Percentiles rank a stretch among this genome's conserved stretches.
These are phyloP conservation scores for Apamea sordens DNA, from an alignment of 2,888 invertebrate species.

Conservation along the genomic window DNA sequence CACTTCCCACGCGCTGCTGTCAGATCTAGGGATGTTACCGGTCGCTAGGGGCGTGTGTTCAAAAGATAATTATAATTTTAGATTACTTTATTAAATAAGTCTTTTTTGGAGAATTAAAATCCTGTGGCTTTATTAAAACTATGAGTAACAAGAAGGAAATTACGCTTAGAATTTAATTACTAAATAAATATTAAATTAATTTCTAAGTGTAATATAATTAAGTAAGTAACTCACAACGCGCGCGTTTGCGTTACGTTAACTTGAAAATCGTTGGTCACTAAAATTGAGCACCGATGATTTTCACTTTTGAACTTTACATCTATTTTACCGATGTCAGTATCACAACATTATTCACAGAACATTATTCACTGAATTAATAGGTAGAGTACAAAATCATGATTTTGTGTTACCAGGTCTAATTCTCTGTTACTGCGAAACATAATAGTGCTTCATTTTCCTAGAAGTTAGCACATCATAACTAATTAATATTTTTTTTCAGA, in stretches of 20 bases:
- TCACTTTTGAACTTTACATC: background rate
- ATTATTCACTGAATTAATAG: background rate
- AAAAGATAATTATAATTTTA: constrained; percentile 30
- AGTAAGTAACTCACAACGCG: background rate
- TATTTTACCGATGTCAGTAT: background rate
- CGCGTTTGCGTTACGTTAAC: background rate
- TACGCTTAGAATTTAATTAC: background rate
- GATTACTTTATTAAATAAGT: constrained; percentile 7
- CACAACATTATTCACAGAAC: background rate
- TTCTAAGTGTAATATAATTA: background rate
- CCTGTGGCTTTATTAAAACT: background rate
- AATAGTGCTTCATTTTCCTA: background rate
- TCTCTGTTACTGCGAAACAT: background rate
- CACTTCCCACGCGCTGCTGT: constrained; percentile 23
- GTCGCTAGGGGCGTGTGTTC: constrained; percentile 16
- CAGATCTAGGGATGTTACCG: constrained; percentile 22
- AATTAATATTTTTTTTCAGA: background rate
- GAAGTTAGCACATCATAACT: background rate
- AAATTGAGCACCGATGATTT: background rate
- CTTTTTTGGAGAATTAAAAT: background rate
- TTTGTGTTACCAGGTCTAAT: background rate
- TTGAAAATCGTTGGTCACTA: background rate
- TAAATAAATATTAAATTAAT: background rate
- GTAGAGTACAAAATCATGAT: background rate
- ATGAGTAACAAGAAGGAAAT: background rate